Evolutionary conservation across 1,140 invertebrate genomes (phyloP), one percentile per base, ranked within the genome.

Genomic region (Pseudomyrmex cubaensis): DNA sequence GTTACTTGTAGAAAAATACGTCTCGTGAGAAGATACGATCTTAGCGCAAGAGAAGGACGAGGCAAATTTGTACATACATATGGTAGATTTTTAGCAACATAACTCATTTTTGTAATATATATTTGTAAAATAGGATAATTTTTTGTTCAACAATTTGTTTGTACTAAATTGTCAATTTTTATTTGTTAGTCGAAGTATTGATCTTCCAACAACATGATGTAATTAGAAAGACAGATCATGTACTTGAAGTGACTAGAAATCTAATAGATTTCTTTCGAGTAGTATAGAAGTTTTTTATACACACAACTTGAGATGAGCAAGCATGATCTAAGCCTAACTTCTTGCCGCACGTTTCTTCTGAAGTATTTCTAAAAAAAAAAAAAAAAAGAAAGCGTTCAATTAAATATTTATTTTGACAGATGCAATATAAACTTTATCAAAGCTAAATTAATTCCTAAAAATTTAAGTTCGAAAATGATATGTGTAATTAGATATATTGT

Each of bases 31-130:
- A 35, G 35, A 35, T 35, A 35, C 35, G 5, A 35, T 35, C 35
- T 57, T 56, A n/a, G 78, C 67, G 13, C 77, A 87, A 12, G 84
- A 82, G 56, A 77, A 5, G 17, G 50, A 77, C 15, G 12, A 25
- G 2, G 64, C n/a, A 2, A 3, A 72, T n/a, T 35, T 3, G 20
- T 64, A 12, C 15, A 8, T 84, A 61, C 22, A 50, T 7, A 2
- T 52, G 17, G 25, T 25, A 9, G 50, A n/a, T 63, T 25, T 63
- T 13, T 80, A 35, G 48, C 10, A 17, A 48, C 54, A n/a, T 13
- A n/a, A 62, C 10, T 25, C 12, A 67, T 15, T 74, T 59, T 82
- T 70, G 25, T 54, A 69, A 63, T 7, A 69, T 48, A 48, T 7
- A 25, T 25, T 25, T 25, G 48, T 69, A 75, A 44, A 54, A 72